A percentile compares a stretch with the other conserved stretches of the same genome.
Conservation (phyloP, 2,797 vertebrate species). For the Bradypodion pumilum region DNA sequence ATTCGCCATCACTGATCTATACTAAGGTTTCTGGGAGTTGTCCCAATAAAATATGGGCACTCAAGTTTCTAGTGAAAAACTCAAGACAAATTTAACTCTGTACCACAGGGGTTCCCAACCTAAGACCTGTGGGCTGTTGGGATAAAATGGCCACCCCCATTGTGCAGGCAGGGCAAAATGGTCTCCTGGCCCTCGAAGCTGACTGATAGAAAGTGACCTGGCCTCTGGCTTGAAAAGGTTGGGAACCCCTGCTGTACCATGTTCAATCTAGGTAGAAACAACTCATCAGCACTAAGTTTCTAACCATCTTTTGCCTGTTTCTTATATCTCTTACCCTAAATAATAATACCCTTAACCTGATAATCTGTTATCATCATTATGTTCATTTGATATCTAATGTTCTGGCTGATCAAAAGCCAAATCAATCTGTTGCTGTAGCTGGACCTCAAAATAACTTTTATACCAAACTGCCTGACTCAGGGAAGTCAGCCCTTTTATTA, state of each 20-base stretch:
- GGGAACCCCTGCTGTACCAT: too few species aligned
- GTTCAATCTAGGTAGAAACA: constrained; percentile 13
- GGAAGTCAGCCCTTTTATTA: constrained; percentile 19
- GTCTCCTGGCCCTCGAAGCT: too few species aligned
- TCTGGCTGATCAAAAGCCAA: constrained; percentile 2
- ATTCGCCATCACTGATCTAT: too few species aligned
- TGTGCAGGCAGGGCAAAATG: too few species aligned
- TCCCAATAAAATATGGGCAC: too few species aligned
- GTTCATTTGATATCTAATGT: neutral
- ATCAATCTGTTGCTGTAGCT: constrained; percentile 15
- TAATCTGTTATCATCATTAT: neutral
- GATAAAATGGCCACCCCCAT: too few species aligned
- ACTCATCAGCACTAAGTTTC: neutral
- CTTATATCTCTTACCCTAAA: neutral
- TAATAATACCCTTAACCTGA: too few species aligned
- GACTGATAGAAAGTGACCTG: too few species aligned
- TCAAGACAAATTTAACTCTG: neutral
- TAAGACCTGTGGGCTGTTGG: too few species aligned
- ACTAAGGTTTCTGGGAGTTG: neutral
- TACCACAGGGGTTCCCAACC: too few species aligned
- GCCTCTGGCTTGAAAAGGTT: too few species aligned
- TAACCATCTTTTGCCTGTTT: constrained; percentile 5
- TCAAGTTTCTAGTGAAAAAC: neutral
- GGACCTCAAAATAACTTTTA: constrained; percentile 2
- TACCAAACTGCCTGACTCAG: neutral